Percentiles rank a stretch among this genome's conserved stretches.
Conservation (phyloP, 2,797 vertebrate species). For the Triplophysa bombifrons region DNA sequence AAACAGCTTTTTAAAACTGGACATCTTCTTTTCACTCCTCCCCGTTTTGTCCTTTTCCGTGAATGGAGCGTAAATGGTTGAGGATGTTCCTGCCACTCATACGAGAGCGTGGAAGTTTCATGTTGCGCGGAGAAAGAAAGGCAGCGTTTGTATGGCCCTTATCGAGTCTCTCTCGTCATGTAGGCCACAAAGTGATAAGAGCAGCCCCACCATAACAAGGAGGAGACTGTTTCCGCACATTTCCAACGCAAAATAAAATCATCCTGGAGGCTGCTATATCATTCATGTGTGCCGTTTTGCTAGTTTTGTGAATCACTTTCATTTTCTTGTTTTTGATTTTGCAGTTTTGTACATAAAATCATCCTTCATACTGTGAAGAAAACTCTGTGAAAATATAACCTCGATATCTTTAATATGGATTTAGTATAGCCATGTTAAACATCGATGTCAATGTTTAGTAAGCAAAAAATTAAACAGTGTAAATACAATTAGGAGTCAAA, state of each 20-base stretch:
- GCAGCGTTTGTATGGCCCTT: slow-evolving; percentile 59
- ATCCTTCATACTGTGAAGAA: too few species aligned
- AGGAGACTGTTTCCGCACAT: slow-evolving; percentile 58
- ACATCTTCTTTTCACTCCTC: slow-evolving; percentile 37
- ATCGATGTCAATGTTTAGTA: too few species aligned
- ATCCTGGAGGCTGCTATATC: slow-evolving; percentile 48
- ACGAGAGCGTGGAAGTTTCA: slow-evolving; percentile 53
- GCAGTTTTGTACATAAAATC: too few species aligned
- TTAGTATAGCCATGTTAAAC: too few species aligned
- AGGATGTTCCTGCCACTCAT: slow-evolving; percentile 67
- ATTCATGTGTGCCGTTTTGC: slow-evolving; percentile 40
- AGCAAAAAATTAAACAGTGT: too few species aligned
- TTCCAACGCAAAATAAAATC: slow-evolving; percentile 37
- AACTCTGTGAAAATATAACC: too few species aligned
- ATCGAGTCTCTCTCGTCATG: slow-evolving; percentile 60
- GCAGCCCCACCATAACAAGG: slow-evolving; percentile 56
- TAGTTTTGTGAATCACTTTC: slow-evolving; percentile 38
- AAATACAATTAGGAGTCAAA: too few species aligned
- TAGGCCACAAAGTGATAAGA: slow-evolving; percentile 63
- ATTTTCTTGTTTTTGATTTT: slow-evolving; percentile 42
- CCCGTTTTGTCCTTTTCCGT: slow-evolving; percentile 20
- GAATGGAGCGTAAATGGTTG: slow-evolving; percentile 57
- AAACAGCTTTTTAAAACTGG: not conserved
- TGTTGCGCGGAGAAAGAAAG: slow-evolving; percentile 63
- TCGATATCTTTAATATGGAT: too few species aligned